Conservation (phyloP, 2,113 vertebrate genomes). For the Cinclus mexicanus region DNA sequence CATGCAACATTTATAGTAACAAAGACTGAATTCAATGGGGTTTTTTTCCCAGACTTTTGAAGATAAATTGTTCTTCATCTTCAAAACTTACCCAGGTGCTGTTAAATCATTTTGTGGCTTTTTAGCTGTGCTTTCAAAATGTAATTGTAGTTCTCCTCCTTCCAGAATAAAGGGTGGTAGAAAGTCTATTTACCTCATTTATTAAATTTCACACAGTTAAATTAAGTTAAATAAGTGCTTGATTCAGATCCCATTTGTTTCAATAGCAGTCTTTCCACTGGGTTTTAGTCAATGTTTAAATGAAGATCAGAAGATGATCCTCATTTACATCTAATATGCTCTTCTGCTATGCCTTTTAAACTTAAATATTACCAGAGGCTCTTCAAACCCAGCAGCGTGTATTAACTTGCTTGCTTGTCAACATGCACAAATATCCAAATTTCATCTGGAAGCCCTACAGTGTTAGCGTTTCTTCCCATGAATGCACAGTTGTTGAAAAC, state of each 20-base stretch:
- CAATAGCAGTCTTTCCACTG: background rate
- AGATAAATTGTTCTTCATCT: constrained; percentile 47
- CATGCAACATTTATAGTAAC: constrained; percentile 16
- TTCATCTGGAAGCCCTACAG: background rate
- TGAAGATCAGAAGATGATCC: constrained; percentile 29
- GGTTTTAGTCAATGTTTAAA: constrained; percentile 16
- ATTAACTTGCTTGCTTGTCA: background rate
- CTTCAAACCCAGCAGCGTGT: background rate
- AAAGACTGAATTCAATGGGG: background rate
- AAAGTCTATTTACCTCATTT: background rate
- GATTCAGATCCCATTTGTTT: constrained; percentile 11
- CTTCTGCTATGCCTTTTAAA: constrained; percentile 41
- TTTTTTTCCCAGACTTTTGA: constrained; percentile 32
- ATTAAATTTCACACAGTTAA: constrained; percentile 18
- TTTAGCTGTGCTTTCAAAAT: constrained; percentile 25
- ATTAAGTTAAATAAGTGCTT: constrained; percentile 18
- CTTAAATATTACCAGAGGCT: background rate
- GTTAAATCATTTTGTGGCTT: constrained; percentile 48
- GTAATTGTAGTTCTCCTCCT: constrained; percentile 8
- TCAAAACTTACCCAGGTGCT: constrained; percentile 49
- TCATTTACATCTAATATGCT: constrained; percentile 38
- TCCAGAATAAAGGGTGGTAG: background rate
- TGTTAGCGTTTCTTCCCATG: background rate
- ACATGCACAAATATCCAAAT: background rate
- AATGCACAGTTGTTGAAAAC: background rate